phyloP scores from a whole-genome alignment of 1,140 invertebrate species.

The Calephelis nemesis region DNA sequence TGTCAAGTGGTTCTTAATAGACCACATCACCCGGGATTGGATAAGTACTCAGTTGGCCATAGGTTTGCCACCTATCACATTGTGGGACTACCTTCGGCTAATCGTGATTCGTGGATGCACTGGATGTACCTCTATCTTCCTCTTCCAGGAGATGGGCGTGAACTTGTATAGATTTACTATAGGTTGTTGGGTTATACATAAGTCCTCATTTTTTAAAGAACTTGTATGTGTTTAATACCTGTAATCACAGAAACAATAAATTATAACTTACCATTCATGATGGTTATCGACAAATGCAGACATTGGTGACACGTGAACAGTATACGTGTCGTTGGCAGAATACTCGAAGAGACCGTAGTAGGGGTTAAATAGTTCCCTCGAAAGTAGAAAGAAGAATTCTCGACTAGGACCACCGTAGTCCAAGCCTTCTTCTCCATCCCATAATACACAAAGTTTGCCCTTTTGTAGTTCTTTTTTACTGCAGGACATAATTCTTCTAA shows the following conservation, averaged over 20 bases:
- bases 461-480: constrained; percentile 97
- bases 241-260: background rate
- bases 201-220: too few relatives aligned
- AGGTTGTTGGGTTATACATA: too few relatives aligned
- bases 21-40: too few relatives aligned
- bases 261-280: constrained; percentile 90
- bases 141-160: too few relatives aligned
- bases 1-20: too few relatives aligned
- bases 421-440: constrained; percentile 97
- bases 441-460: constrained; percentile 95
- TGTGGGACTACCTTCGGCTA: too few relatives aligned
- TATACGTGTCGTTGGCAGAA: constrained; percentile 98
- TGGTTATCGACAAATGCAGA: constrained; percentile 99
- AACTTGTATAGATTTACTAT: too few relatives aligned
- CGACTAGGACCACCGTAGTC: constrained; percentile 98
- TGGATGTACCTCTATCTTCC: too few relatives aligned
- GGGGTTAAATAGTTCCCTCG: constrained; percentile 97
- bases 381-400: constrained; percentile 98
- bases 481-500: constrained; percentile 97
- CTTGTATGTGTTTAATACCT: too few relatives aligned
- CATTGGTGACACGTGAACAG: constrained; percentile 98
- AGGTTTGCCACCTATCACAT: too few relatives aligned
- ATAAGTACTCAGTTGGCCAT: too few relatives aligned
- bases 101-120: too few relatives aligned
- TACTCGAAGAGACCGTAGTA: constrained; percentile 99